Conservation (phyloP, 2,888 invertebrate species). For the Netelia fuscicornis region DNA sequence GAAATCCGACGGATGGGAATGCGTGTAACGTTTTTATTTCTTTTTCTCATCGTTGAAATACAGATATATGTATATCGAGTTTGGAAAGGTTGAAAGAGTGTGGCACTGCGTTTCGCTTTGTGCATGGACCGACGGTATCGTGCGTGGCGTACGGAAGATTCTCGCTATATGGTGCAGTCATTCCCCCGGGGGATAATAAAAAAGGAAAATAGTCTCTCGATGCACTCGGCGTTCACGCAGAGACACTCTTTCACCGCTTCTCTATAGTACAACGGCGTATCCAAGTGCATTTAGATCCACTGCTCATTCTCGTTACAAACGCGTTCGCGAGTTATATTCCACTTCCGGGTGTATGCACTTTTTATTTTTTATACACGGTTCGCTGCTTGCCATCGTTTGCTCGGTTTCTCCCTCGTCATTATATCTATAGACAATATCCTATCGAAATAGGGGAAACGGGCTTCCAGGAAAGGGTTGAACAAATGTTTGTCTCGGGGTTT, state of each 20-base stretch:
- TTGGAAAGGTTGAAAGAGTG: slow-evolving; percentile 26
- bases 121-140: neutral
- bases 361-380: slow-evolving; percentile 50
- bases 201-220: slow-evolving; percentile 19
- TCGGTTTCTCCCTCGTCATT: neutral
- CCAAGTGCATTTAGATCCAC: slow-evolving; percentile 48
- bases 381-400: slow-evolving; percentile 22
- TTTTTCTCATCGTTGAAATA: neutral
- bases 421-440: neutral
- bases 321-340: slow-evolving; percentile 41
- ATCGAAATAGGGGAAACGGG: neutral
- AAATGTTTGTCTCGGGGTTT: slow-evolving; percentile 52
- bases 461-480: slow-evolving; percentile 47
- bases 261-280: neutral
- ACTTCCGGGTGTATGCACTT: neutral
- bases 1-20: neutral
- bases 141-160: slow-evolving; percentile 16
- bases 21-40: neutral
- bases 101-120: slow-evolving; percentile 14
- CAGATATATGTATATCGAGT: neutral
- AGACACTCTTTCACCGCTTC: neutral
- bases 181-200: neutral
- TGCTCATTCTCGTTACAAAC: slow-evolving; percentile 44
- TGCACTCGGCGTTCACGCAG: neutral
- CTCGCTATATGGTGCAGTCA: slow-evolving; percentile 4